Percentiles rank a stretch among this genome's conserved stretches.
Conservation (phyloP, 2,888 invertebrate species). For the Ephialtes manifestator region DNA sequence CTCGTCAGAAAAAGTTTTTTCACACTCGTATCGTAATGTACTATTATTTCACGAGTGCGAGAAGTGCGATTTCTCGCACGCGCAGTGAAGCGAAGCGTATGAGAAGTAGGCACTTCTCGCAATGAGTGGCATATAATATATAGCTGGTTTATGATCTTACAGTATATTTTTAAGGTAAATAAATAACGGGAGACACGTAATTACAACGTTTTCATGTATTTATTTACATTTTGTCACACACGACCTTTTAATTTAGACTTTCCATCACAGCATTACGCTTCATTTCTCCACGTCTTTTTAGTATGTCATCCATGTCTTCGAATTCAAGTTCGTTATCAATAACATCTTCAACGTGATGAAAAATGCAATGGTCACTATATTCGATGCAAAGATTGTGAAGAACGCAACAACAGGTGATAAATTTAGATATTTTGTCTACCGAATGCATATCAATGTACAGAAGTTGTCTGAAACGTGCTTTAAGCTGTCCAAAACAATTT, state of each 20-base stretch:
- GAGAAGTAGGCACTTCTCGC: too few relatives aligned
- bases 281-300: slow-evolving; percentile 1
- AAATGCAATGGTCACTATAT: background rate
- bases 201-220: background rate
- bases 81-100: too few relatives aligned
- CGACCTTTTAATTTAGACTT: background rate
- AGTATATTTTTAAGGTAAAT: too few relatives aligned
- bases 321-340: background rate
- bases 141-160: too few relatives aligned
- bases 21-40: too few relatives aligned
- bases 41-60: too few relatives aligned
- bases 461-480: slow-evolving; percentile 76
- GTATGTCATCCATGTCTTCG: background rate
- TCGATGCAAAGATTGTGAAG: slow-evolving; percentile 18
- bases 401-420: slow-evolving; percentile 54
- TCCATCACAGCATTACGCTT: background rate
- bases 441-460: slow-evolving; percentile 55
- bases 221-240: background rate
- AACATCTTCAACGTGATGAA: background rate
- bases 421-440: slow-evolving; percentile 48
- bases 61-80: too few relatives aligned
- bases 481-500: slow-evolving; percentile 77
- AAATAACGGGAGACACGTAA: too few relatives aligned
- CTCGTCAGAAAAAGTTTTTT: too few relatives aligned
- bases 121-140: too few relatives aligned